These are phyloP conservation scores for Sinotaia quadrata DNA, from an alignment of 2,888 invertebrate genomes.

Conservation along the genomic window DNA sequence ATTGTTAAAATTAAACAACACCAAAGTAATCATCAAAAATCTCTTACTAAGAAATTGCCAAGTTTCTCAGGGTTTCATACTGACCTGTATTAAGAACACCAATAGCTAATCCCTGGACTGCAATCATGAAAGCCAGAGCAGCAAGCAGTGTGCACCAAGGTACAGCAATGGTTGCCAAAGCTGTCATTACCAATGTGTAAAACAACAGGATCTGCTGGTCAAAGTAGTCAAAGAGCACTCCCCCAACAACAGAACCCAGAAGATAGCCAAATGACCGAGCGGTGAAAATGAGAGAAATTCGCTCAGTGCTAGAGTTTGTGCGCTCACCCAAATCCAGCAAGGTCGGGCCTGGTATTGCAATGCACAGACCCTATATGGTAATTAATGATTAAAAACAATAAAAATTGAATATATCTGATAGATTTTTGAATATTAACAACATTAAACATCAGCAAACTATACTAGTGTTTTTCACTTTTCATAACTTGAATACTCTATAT, in stretches of 20 bases:
- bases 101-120: constrained; percentile 71
- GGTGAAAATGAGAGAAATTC: constrained; percentile 70
- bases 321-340: constrained; percentile 69
- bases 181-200: constrained; percentile 68
- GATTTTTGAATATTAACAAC: no score
- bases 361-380: constrained; percentile 73
- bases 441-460: no score
- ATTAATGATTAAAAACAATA: no score
- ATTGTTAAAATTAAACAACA: background rate
- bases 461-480: no score
- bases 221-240: constrained; percentile 67
- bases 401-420: no score
- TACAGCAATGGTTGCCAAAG: constrained; percentile 69
- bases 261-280: constrained; percentile 72
- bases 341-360: constrained; percentile 73
- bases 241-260: constrained; percentile 71
- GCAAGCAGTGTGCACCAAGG: constrained; percentile 71
- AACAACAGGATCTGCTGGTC: constrained; percentile 71
- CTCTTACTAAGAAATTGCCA: background rate
- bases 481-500: no score
- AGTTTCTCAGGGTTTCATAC: background rate
- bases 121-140: constrained; percentile 66
- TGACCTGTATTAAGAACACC: constrained; percentile 70
- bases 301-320: constrained; percentile 60
- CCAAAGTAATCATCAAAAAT: background rate